These are phyloP conservation scores for Scaptomyza reducta DNA, from an alignment of 2,888 invertebrate genomes.

Conservation along the genomic window DNA sequence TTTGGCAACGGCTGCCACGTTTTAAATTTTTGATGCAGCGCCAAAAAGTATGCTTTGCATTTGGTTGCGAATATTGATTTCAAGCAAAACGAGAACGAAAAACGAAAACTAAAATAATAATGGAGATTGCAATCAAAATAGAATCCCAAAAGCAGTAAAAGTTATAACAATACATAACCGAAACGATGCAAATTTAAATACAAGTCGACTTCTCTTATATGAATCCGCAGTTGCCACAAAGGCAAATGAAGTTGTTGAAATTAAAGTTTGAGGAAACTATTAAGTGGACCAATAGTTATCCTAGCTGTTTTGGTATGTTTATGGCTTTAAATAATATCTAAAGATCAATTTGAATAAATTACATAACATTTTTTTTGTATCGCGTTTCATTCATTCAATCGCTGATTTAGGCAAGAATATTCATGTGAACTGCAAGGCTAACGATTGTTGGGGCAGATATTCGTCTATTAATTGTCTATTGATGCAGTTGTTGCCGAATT, in stretches of 20 bases:
- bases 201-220: constrained; percentile 13
- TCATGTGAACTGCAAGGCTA: too few relatives aligned
- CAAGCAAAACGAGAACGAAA: constrained; percentile 50
- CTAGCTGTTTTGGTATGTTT: background rate
- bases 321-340: background rate
- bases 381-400: too few relatives aligned
- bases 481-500: constrained; percentile 28
- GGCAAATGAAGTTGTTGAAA: too few relatives aligned
- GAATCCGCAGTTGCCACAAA: background rate
- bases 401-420: too few relatives aligned
- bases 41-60: constrained; percentile 68
- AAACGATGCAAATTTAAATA: constrained; percentile 1
- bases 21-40: constrained; percentile 63
- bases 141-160: constrained; percentile 1
- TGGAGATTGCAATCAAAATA: constrained; percentile 41
- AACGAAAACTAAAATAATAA: constrained; percentile 2
- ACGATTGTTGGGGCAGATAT: constrained; percentile 4
- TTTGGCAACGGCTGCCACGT: constrained; percentile 35
- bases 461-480: constrained; percentile 1
- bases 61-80: constrained; percentile 67
- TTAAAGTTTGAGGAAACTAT: background rate
- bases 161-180: constrained; percentile 9
- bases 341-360: too few relatives aligned
- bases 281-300: background rate
- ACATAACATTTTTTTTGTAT: too few relatives aligned